Base-by-base conservation (phyloP, 2,888 invertebrate species). In the Eupelmus urozonus region DNA sequence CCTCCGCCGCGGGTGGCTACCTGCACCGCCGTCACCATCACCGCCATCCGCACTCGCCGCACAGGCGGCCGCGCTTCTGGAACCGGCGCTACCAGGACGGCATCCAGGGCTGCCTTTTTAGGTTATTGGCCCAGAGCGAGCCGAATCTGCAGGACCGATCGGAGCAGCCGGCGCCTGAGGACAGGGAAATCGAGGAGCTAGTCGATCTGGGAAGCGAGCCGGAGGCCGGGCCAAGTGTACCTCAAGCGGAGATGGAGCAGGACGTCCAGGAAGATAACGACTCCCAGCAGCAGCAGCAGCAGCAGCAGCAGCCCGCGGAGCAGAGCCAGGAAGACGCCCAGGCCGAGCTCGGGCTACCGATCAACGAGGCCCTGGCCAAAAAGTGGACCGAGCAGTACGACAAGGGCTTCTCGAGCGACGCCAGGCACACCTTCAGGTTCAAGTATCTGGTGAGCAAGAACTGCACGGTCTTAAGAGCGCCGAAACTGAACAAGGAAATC, bases 391-490 rank as follows among this genome's bases (percentile, higher is more conserved):
- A 18, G 3, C 2, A 20, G 1, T 2, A 20, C 5, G 11, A 20
- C 42, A 66, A 76, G n/a, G 82, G 81, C 23, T n/a, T 80, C 9
- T n/a, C 67, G 0, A 63, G 53, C 0, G 80, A 79, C 2, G 27
- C 0, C 0, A 74, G 57, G 13, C 27, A 51, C 9, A 16, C 40
- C 1, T 55, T 81, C 16, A 27, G 66, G n/a, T 66, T 65, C 4
- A 82, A 81, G 49, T 80, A 82, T 18, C 74, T 74, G 20, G 20
- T 71, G 0, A 51, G 57, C 20, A 16, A 34, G 3, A 80, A 78
- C 11, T 79, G 74, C 27, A 4, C 16, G 0, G 25, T 49, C 2
- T 23, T 78, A 16, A 65, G 51, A 27, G 80, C 60, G 2, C 80
- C 78, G 2, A 51, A 40, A 4, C 23, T 80, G 7, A 80, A 82